These are phyloP conservation scores for Apoderus coryli DNA, from an alignment of 2,888 invertebrate genomes.

Conservation along the genomic window DNA sequence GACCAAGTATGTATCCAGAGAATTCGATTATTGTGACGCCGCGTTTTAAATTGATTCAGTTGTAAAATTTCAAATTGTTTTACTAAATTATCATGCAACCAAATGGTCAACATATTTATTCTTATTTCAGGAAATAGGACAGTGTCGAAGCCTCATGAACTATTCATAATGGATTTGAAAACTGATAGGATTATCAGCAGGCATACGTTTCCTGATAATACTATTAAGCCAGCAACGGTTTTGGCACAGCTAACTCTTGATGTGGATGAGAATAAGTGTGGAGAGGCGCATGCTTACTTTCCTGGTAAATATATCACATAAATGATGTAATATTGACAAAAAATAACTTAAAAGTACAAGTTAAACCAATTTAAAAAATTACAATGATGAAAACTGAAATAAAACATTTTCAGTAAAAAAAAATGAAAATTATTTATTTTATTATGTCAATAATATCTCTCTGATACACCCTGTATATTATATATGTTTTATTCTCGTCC, in stretches of 20 bases:
- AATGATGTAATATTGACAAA: too few relatives aligned
- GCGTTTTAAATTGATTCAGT: too few relatives aligned
- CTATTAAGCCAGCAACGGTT: conserved; percentile 34
- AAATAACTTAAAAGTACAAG: too few relatives aligned
- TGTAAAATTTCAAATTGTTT: too few relatives aligned
- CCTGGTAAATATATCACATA: conserved; percentile 33
- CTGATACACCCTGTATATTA: too few relatives aligned
- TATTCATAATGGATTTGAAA: conserved; percentile 51
- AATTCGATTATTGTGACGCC: too few relatives aligned
- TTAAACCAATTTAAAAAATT: not conserved
- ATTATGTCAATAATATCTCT: too few relatives aligned
- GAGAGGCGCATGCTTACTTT: conserved; percentile 53
- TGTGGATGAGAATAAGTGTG: conserved; percentile 40
- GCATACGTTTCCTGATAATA: conserved; percentile 38
- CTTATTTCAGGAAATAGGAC: conserved; percentile 34
- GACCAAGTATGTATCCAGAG: too few relatives aligned
- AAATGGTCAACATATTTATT: too few relatives aligned
- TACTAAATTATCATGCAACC: too few relatives aligned
- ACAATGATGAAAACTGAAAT: not conserved
- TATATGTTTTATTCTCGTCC: too few relatives aligned
- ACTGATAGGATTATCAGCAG: conserved; percentile 44
- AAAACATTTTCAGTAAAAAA: not conserved
- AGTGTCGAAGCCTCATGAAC: conserved; percentile 42
- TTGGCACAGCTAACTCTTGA: conserved; percentile 58
- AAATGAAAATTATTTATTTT: not conserved